Percentiles rank a stretch among this genome's conserved stretches.
These are phyloP conservation scores for Dufourea novaeangliae DNA, from an alignment of 1,140 invertebrate species.

Conservation along the genomic window DNA sequence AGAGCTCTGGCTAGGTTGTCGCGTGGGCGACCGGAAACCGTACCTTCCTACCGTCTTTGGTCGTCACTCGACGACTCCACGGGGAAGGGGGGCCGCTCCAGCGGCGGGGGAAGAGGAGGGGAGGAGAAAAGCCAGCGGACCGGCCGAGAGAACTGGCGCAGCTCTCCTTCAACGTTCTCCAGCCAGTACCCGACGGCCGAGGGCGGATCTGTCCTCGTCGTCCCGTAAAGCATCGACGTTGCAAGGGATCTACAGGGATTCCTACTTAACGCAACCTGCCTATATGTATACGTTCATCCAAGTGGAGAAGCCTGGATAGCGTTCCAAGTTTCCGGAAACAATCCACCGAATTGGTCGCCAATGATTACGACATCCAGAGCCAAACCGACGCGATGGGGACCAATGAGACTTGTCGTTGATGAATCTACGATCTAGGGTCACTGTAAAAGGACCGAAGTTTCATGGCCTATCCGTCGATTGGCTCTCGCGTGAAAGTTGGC, in stretches of 20 bases:
- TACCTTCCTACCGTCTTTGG: slow-evolving; percentile 80
- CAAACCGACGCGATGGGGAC: not conserved
- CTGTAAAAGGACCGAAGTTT: not conserved
- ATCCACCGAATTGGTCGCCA: too few species aligned
- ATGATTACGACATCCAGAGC: not conserved
- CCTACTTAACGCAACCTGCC: slow-evolving; percentile 13
- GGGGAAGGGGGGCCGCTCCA: slow-evolving; percentile 22
- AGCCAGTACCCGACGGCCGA: slow-evolving; percentile 52
- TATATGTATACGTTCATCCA: too few species aligned
- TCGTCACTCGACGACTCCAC: slow-evolving; percentile 67
- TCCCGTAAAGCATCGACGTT: slow-evolving; percentile 47
- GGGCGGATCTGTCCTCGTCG: slow-evolving; percentile 53
- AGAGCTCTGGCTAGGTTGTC: slow-evolving; percentile 72
- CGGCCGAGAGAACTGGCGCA: slow-evolving; percentile 65
- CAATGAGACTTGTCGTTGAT: not conserved
- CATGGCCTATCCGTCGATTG: not conserved
- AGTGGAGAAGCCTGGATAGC: too few species aligned
- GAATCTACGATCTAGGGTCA: not conserved
- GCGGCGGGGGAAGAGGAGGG: not conserved
- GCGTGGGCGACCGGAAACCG: slow-evolving; percentile 80
- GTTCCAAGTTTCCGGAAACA: not conserved
- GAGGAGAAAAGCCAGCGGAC: slow-evolving; percentile 57
- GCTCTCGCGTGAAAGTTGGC: slow-evolving; percentile 1
- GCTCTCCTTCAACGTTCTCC: slow-evolving; percentile 64
- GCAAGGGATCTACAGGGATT: slow-evolving; percentile 28